These are phyloP conservation scores for Manis crassicaudata DNA, from an alignment of 2,797 vertebrate genomes.

Conservation along the genomic window DNA sequence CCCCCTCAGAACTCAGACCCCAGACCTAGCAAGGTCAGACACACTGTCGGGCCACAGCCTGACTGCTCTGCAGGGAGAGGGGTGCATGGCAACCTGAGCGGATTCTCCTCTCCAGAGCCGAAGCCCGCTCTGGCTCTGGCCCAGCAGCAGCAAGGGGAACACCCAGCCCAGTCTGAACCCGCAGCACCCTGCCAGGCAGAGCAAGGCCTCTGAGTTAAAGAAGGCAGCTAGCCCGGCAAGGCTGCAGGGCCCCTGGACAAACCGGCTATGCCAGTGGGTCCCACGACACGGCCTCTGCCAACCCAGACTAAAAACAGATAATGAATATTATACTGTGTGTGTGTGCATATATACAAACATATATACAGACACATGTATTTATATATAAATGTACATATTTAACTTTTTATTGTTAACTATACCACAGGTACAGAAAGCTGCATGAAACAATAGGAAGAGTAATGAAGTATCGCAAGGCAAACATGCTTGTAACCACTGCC, in stretches of 20 bases:
- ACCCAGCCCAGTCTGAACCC: background rate
- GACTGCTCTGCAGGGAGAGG: too few species aligned
- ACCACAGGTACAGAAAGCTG: background rate
- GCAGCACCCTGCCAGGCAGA: background rate
- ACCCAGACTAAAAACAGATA: background rate
- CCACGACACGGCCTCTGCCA: background rate
- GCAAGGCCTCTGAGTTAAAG: background rate
- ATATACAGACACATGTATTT: background rate
- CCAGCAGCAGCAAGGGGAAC: background rate
- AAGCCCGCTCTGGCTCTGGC: background rate
- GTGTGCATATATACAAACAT: fast-evolving
- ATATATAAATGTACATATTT: background rate
- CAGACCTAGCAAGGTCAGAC: too few species aligned
- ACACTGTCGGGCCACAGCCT: too few species aligned
- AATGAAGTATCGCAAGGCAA: background rate
- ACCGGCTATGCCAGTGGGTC: background rate
- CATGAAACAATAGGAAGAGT: background rate
- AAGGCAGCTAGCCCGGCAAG: background rate
- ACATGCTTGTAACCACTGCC: fast-evolving
- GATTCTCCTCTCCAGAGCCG: background rate
- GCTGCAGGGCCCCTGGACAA: background rate
- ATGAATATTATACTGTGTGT: background rate
- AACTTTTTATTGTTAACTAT: background rate
- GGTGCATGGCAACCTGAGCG: too few species aligned
- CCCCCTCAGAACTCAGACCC: too few species aligned